Conservation (phyloP, 2,888 invertebrate species). For the Allolobophora icterica region DNA sequence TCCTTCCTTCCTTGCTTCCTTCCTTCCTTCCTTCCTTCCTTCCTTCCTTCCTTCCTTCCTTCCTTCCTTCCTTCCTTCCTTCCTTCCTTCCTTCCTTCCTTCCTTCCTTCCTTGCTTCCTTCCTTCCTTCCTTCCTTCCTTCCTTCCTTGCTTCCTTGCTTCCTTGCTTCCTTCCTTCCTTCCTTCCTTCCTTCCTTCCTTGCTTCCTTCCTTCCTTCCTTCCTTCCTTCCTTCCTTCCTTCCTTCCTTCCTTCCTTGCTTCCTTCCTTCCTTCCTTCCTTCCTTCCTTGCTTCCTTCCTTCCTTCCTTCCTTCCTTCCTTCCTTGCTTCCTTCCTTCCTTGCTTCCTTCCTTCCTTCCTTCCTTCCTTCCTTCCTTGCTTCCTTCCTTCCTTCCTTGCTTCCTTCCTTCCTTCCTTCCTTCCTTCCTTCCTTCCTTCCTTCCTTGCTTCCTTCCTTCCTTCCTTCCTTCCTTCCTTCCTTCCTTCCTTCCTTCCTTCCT, state of each 20-base stretch:
- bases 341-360: conserved; percentile 46
- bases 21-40: conserved; percentile 40
- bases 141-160: conserved; percentile 42
- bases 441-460: conserved; percentile 44
- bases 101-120: conserved; percentile 42
- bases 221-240: conserved; percentile 39
- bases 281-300: conserved; percentile 46
- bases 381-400: conserved; percentile 40
- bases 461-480: conserved; percentile 46
- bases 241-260: conserved; percentile 39
- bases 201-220: conserved; percentile 40
- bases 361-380: conserved; percentile 43
- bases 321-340: conserved; percentile 47
- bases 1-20: conserved; percentile 43
- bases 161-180: conserved; percentile 42
- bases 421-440: conserved; percentile 41
- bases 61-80: conserved; percentile 43
- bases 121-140: conserved; percentile 42
- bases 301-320: conserved; percentile 45
- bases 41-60: conserved; percentile 42
- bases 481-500: conserved; percentile 47
- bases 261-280: conserved; percentile 45
- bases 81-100: conserved; percentile 43
- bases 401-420: conserved; percentile 40
- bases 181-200: conserved; percentile 39